phyloP scores from a whole-genome alignment of 2,888 invertebrate species.

The Ectemnius cavifrons region DNA sequence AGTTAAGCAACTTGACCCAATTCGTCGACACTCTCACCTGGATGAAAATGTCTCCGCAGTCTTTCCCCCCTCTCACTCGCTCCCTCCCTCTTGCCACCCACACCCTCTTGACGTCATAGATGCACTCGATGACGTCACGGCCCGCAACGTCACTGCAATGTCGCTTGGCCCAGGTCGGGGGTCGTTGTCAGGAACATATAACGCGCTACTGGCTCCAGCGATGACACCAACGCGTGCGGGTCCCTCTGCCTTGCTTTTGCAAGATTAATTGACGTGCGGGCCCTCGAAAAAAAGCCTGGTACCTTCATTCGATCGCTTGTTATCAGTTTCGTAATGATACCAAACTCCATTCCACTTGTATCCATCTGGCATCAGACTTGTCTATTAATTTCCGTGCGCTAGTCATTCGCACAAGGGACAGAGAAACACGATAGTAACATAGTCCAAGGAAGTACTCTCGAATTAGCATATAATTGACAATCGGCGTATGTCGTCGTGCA shows the following conservation, averaged over 20 bases:
- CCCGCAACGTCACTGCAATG: conserved; percentile 77
- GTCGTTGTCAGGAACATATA: conserved; percentile 56
- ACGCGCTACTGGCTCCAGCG: conserved; percentile 51
- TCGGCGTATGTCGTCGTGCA: no score
- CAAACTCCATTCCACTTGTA: no score
- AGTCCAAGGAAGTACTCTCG: no score
- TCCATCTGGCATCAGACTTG: no score
- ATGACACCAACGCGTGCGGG: conserved; percentile 31
- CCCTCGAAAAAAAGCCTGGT: conserved; percentile 41
- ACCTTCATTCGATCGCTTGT: conserved; percentile 36
- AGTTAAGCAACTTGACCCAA: conserved; percentile 58
- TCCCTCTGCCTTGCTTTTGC: conserved; percentile 37
- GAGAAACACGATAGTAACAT: no score
- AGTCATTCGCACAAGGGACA: no score
- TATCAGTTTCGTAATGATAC: no score
- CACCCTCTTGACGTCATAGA: conserved; percentile 77
- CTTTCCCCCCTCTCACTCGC: conserved; percentile 29
- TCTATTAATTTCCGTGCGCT: no score
- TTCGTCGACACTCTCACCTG: conserved; percentile 61
- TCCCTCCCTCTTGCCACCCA: conserved; percentile 61
- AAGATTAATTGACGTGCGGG: conserved; percentile 54
- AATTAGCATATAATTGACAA: no score
- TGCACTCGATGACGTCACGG: conserved; percentile 78
- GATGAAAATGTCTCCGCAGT: conserved; percentile 37
- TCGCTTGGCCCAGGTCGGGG: conserved; percentile 78